phyloP scores from a whole-genome alignment of 2,797 vertebrate species.

The Sarcophilus harrisii region DNA sequence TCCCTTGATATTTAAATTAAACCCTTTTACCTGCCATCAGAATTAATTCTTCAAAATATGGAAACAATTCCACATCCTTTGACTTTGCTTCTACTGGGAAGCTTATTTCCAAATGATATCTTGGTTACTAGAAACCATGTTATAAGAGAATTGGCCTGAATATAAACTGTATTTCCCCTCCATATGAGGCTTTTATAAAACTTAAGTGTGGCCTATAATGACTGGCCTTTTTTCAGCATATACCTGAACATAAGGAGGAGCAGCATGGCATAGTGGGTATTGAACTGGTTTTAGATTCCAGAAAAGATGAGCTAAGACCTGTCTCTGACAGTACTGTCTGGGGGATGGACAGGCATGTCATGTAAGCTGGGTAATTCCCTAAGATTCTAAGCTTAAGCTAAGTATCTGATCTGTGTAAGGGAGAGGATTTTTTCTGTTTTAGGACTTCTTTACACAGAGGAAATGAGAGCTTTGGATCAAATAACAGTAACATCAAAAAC shows the following conservation, averaged over 20 bases:
- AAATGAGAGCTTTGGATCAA: neutral
- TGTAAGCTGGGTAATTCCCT: neutral
- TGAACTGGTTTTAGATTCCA: neutral
- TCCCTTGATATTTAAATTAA: neutral
- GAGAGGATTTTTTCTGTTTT: neutral
- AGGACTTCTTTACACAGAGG: neutral
- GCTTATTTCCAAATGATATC: neutral
- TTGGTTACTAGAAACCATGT: neutral
- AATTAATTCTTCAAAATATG: neutral
- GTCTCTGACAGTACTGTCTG: neutral
- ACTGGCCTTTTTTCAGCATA: neutral
- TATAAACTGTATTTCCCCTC: neutral
- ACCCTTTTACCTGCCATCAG: neutral
- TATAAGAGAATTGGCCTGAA: neutral
- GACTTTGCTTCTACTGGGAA: constrained; percentile 3
- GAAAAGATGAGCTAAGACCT: neutral
- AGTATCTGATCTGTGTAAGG: neutral
- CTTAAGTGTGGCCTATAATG: neutral
- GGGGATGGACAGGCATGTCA: neutral
- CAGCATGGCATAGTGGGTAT: neutral
- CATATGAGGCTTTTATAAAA: neutral
- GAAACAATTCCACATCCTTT: constrained; percentile 4
- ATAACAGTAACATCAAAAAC: neutral
- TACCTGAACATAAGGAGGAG: neutral
- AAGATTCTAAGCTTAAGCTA: neutral